Conservation (phyloP, 2,888 invertebrate genomes). For the Autographa pulchrina region DNA sequence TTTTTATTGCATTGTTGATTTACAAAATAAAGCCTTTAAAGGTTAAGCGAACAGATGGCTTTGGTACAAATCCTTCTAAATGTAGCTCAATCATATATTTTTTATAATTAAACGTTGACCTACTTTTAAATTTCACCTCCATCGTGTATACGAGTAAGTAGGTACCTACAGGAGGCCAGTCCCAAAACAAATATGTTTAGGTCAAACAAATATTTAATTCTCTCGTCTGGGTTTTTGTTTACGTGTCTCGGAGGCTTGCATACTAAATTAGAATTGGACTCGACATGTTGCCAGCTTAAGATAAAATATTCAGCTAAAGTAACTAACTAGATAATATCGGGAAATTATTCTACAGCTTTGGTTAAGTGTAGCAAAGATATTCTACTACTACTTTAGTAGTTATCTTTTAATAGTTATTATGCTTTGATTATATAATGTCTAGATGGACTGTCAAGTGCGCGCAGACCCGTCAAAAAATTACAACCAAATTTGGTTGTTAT, state of each 20-base stretch:
- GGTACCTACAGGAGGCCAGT: not conserved
- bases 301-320: not conserved
- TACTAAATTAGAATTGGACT: conserved; percentile 2
- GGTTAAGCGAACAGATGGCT: no score
- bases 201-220: conserved; percentile 2
- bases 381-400: not conserved
- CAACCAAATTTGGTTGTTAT: no score
- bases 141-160: not conserved
- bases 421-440: no score
- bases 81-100: not conserved
- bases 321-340: not conserved
- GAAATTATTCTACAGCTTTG: not conserved
- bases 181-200: conserved; percentile 4
- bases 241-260: conserved; percentile 4
- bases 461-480: no score
- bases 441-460: no score
- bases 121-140: not conserved
- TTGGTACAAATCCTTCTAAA: not conserved
- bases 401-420: no score
- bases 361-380: not conserved
- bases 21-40: no score
- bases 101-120: not conserved
- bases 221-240: conserved; percentile 3
- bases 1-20: no score
- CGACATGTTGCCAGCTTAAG: not conserved